Evolutionary conservation across 2,113 vertebrate species (phyloP), one percentile per base, ranked within the genome.

Genomic region (Solea solea): DNA sequence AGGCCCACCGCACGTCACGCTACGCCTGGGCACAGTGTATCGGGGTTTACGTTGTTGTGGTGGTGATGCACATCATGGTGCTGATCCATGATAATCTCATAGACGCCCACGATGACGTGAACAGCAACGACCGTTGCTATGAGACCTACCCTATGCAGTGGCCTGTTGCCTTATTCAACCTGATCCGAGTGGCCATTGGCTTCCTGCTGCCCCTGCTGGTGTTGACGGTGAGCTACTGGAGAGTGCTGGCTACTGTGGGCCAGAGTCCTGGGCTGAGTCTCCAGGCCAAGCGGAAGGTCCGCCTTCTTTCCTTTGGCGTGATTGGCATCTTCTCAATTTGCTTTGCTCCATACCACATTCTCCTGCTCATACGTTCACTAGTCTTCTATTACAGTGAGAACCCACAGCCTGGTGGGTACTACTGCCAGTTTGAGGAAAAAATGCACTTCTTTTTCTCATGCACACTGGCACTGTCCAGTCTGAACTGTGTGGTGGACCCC

Each of bases 401-500:
- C 1, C 0, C 0, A 0, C 0, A 0, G 0, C 0, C 11, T 0
- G 0, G 14, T 1, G 69, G 56, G 25, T 34, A 2, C 8, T 90
- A 92, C 75, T 95, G 94, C 61, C 0, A 5, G 7, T 94, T 94
- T 44, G 94, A 95, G 49, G 54, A 88, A 27, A n/a, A 9, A 0
- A 63, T 87, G 48, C 86, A 94, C 73, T 86, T 91, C 41, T 45
- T 16, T 8, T 95, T 95, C 83, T 92, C 91, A 0, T 85, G 79
- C 49, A 86, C 81, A 0, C 74, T 94, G 61, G 94, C 92, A 0
- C 42, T 95, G 69, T 93, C 93, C 77, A 94, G 91, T 81, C 78
- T 95, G 34, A 95, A 95, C 89, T 87, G 91, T 5, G 82, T 93
- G 53, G 86, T 94, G 68, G 94, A 95, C 82, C 94, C 94, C 3